Conservation (phyloP, 2,113 vertebrate genomes). For the Sebastes fasciatus region DNA sequence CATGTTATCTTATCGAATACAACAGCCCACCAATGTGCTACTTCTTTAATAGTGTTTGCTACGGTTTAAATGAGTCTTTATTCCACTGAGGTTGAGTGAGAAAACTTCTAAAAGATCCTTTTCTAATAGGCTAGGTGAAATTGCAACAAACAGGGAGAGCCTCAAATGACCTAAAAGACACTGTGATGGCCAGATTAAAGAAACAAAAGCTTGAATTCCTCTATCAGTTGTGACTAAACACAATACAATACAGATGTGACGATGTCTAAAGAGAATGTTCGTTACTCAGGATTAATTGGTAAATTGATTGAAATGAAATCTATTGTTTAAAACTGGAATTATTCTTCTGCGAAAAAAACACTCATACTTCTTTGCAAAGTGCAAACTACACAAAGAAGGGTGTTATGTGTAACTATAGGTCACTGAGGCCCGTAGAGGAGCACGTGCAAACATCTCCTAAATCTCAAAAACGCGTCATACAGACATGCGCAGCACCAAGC, state of each 20-base stretch:
- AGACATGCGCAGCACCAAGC: no score
- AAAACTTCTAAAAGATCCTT: neutral
- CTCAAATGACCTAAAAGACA: neutral
- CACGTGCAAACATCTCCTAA: neutral
- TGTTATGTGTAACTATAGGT: neutral
- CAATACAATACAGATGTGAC: neutral
- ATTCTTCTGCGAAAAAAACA: no score
- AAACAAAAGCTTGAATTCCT: neutral
- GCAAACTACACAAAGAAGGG: no score
- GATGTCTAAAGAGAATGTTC: neutral
- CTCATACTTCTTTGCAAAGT: no score
- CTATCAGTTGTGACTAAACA: neutral
- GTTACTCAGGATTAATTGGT: no score
- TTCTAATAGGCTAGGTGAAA: neutral
- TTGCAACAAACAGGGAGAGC: neutral
- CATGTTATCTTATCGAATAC: neutral
- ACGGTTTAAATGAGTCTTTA: neutral
- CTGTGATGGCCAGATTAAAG: neutral
- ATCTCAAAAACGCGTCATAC: neutral
- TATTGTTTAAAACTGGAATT: no score
- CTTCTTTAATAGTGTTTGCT: constrained; percentile 6
- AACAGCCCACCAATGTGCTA: neutral
- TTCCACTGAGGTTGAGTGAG: neutral
- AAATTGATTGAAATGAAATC: no score
- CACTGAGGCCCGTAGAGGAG: neutral